Percentiles rank a stretch among this genome's conserved stretches.
Evolutionary conservation across 2,797 vertebrate genomes (phyloP).

Genomic region (Chelidonichthys spinosus): DNA sequence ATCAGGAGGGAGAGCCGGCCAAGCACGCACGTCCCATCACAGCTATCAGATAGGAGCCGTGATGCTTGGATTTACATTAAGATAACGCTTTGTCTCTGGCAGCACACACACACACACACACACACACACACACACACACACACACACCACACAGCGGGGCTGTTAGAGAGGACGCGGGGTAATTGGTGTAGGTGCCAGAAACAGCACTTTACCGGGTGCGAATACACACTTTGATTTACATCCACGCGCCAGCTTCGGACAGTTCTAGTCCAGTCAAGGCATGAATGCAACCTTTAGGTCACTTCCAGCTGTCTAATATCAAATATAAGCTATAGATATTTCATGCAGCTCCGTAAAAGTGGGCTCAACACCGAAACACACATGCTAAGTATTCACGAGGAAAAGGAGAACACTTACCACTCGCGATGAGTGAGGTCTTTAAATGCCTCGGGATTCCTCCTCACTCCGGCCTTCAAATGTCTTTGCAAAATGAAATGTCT

Average conservation of each 20-base stretch:
- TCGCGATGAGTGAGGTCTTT: constrained; percentile 24
- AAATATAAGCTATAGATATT: background rate
- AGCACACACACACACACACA: constrained; percentile 17
- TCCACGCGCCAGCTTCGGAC: constrained; percentile 5
- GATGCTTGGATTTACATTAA: constrained; percentile 55
- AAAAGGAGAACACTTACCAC: constrained; percentile 57
- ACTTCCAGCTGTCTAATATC: background rate
- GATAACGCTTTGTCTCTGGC: constrained; percentile 41
- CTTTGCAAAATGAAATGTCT: background rate
- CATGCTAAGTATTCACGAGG: background rate
- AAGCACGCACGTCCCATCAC: constrained; percentile 24
- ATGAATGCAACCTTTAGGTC: background rate
- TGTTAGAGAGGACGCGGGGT: constrained; percentile 37
- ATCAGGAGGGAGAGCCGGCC: constrained; percentile 34
- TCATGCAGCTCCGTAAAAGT: background rate
- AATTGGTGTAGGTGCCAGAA: constrained; percentile 70
- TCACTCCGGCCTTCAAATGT: constrained; percentile 20
- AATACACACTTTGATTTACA: constrained; percentile 62
- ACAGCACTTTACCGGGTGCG: constrained; percentile 60
- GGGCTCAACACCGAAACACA: background rate
- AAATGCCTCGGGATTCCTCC: constrained; percentile 25
- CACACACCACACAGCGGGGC: constrained; percentile 35
- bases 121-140: background rate
- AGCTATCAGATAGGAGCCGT: constrained; percentile 45
- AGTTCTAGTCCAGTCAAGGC: too few relatives aligned